Percentiles rank a stretch among this genome's conserved stretches.
Conservation (phyloP, 2,113 vertebrate species). For the Pelvicachromis taeniatus region DNA sequence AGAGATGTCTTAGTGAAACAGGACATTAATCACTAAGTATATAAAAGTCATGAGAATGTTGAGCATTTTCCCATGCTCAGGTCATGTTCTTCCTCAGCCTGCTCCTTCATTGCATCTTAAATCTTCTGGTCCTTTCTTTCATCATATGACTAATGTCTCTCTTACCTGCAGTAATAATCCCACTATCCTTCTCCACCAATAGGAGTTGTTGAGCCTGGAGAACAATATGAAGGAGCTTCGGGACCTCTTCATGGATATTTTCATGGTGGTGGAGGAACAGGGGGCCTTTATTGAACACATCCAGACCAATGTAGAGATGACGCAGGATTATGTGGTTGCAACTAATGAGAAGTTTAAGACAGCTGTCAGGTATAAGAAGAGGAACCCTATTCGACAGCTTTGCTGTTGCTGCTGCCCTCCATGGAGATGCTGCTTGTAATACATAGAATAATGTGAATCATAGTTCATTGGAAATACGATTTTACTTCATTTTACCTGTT, state of each 20-base stretch:
- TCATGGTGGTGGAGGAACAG: slow-evolving; percentile 87
- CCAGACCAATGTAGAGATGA: slow-evolving; percentile 80
- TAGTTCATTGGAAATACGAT: background rate
- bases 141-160: background rate
- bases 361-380: slow-evolving; percentile 84
- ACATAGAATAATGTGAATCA: background rate
- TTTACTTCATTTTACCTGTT: slow-evolving; percentile 6
- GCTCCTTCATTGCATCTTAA: background rate
- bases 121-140: background rate
- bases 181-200: background rate
- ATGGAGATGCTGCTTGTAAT: slow-evolving; percentile 69
- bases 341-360: slow-evolving; percentile 86
- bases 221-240: slow-evolving; percentile 88
- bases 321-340: slow-evolving; percentile 81
- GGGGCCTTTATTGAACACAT: slow-evolving; percentile 86
- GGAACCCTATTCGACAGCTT: slow-evolving; percentile 80
- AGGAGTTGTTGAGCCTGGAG: slow-evolving; percentile 86
- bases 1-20: background rate
- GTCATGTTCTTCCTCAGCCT: background rate
- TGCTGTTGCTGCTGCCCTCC: slow-evolving; percentile 91
- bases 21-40: background rate
- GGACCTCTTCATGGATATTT: slow-evolving; percentile 88
- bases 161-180: background rate
- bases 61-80: background rate
- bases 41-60: background rate